Evolutionary conservation across 2,888 invertebrate species (phyloP), one percentile per base, ranked within the genome.

Genomic region (Heteromyza rotundicornis): DNA sequence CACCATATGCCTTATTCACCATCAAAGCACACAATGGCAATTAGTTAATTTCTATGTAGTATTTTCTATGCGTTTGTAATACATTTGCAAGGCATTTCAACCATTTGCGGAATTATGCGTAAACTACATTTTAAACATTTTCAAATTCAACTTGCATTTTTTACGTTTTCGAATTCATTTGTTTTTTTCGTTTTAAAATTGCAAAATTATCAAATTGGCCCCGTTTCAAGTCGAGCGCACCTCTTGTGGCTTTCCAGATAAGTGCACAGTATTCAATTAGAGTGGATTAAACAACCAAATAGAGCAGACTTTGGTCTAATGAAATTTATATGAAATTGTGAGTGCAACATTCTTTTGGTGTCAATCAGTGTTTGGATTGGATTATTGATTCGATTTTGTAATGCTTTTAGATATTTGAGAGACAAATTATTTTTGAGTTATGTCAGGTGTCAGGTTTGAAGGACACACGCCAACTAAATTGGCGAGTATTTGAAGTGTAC

Each of bases 131-230:
- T 40, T 7, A 40, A 40, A 40, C 14, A 40, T 40, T 40, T 27
- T 27, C 27, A 27, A 27, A 27, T 27, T 27, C 27, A 27, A 27
- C 27, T 10, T 27, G 27, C 27, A 7, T 27, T 27, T 27, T n/a
- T n/a, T n/a, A n/a, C n/a, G n/a, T n/a, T n/a, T 27, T 5, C 27
- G 5, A 27, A 27, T 27, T 10, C 10, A 27, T 27, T 27, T 10
- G 27, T 27, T 27, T 27, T 64, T 62, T 68, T 27, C 12, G 12
- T 19, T 14, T 55, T 36, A 27, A 68, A 66, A 67, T 75, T 74
- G 73, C 74, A 70, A 72, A 73, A 74, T 70, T 69, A 68, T 61
- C 69, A 68, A 69, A 70, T 72, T 71, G 70, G 68, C 70, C 67
- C 68, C 65, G 64, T 66, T 71, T 32, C 5, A 27, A 59, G 68